A percentile compares a stretch with the other conserved stretches of the same genome.
Conservation (phyloP, 2,888 invertebrate species). For the Gymnosoma rotundatum region DNA sequence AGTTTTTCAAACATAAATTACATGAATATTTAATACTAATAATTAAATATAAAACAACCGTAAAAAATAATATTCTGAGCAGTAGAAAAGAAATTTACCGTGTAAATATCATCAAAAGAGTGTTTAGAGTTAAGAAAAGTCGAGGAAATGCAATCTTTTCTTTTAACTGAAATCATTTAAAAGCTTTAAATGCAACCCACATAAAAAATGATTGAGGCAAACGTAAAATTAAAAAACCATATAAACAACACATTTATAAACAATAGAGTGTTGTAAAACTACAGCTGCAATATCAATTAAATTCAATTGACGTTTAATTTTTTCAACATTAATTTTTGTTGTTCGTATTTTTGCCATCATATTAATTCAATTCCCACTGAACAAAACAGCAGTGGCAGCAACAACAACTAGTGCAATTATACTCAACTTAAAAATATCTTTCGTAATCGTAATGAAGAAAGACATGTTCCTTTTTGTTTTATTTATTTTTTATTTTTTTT, state of each 20-base stretch:
- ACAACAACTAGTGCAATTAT: constrained; percentile 51
- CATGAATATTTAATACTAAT: no score
- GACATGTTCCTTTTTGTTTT: constrained; percentile 37
- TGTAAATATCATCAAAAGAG: no score
- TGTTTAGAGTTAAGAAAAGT: no score
- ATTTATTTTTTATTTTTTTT: background rate
- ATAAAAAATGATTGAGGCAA: no score
- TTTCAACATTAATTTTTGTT: constrained; percentile 15
- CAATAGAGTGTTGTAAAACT: constrained; percentile 41
- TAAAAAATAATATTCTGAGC: no score
- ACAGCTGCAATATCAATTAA: constrained; percentile 58
- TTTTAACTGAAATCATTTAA: no score
- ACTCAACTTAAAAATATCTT: constrained; percentile 52
- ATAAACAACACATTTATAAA: constrained; percentile 37
- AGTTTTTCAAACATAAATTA: no score
- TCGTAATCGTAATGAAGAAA: constrained; percentile 35
- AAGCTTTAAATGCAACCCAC: no score
- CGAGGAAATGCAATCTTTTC: no score
- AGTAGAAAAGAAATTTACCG: no score
- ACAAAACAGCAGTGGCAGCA: constrained; percentile 24
- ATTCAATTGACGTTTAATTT: constrained; percentile 61
- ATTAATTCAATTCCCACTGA: constrained; percentile 23
- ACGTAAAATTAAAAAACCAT: background rate
- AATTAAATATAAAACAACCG: no score
- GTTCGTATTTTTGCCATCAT: constrained; percentile 14